A percentile compares a stretch with the other conserved stretches of the same genome.
These are phyloP conservation scores for rat (Rattus norvegicus) DNA, from an alignment of 2,113 vertebrate species.

Conservation along the genomic window DNA sequence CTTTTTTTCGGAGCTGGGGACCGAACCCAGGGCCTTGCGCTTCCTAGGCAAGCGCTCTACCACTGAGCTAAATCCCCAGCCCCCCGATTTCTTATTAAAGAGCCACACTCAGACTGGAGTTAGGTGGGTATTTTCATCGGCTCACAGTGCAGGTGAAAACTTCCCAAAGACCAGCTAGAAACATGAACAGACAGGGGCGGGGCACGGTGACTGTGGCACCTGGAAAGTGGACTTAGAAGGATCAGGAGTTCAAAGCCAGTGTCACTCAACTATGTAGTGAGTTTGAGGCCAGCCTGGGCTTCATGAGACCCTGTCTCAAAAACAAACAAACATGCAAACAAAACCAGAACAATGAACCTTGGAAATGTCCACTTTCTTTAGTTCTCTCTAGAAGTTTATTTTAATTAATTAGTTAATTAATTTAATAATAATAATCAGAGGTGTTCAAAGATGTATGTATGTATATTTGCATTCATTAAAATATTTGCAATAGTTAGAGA, in stretches of 20 bases:
- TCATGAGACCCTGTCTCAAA: neutral
- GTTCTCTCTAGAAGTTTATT: constrained; percentile 40
- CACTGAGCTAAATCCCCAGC: no score
- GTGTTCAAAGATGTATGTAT: constrained; percentile 36
- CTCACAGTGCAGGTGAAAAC: neutral
- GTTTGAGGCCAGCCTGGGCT: neutral
- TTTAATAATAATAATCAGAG: constrained; percentile 4
- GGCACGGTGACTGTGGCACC: neutral
- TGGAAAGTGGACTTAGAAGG: neutral
- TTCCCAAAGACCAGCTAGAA: neutral
- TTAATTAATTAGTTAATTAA: neutral
- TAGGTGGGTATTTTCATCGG: neutral
- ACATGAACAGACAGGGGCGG: neutral
- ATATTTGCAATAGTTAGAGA: constrained; percentile 16
- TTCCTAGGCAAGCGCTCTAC: no score
- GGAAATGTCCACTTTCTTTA: neutral
- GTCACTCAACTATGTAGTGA: neutral
- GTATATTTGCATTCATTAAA: neutral
- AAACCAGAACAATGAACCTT: neutral
- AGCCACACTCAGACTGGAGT: neutral
- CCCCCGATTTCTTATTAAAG: no score
- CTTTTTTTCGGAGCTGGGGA: no score
- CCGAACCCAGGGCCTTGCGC: no score
- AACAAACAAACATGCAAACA: neutral
- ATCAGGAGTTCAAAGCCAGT: neutral